Base-by-base conservation (phyloP, 2,888 invertebrate genomes). In the Ormyrus nitidulus region DNA sequence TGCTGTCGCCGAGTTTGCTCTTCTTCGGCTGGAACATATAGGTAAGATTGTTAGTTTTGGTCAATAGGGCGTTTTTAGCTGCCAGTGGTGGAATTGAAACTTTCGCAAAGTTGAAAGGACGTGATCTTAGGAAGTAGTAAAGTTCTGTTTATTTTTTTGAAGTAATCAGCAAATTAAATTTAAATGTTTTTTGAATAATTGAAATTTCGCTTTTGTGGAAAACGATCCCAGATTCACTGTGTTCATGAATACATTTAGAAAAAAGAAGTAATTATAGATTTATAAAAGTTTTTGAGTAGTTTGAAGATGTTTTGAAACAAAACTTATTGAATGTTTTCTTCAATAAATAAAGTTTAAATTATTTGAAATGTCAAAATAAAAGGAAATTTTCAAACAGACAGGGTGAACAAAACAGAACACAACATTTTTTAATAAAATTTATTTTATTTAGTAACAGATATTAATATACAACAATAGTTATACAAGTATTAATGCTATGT, bases 391-490 rank as follows among this genome's bases (percentile, higher is more conserved):
- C 9, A 71, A 66, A 19, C 19, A 19, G 58, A 74, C 34, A 10
- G 61, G 75, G 73, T 44, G 10, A 70, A 80, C 64, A 66, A 46
- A 81, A 77, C 62, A 74, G 74, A 77, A 77, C 74, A 77, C 74
- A 77, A 51, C 65, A 64, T 77, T 79, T 76, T 51, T 19, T 65
- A 49, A 65, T 62, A 34, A 65, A 56, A 61, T 54, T 72, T 71
- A 7, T 72, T 72, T 80, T 80, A 80, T 80, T 80, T 34, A 72
- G n/a, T 11, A 62, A 44, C 44, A 70, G 54, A 65, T 72, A 79
- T 79, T 73, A 74, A 74, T 75, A 66, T 64, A 75, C 61, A 75
- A 59, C 19, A 19, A 19, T 19, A 19, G 19, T 66, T 19, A 19
- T 66, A 74, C 54, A 77, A 73, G 6, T 19, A 59, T 70, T 49